Conservation (phyloP, 1,140 invertebrate species). For the Cydia fagiglandana region DNA sequence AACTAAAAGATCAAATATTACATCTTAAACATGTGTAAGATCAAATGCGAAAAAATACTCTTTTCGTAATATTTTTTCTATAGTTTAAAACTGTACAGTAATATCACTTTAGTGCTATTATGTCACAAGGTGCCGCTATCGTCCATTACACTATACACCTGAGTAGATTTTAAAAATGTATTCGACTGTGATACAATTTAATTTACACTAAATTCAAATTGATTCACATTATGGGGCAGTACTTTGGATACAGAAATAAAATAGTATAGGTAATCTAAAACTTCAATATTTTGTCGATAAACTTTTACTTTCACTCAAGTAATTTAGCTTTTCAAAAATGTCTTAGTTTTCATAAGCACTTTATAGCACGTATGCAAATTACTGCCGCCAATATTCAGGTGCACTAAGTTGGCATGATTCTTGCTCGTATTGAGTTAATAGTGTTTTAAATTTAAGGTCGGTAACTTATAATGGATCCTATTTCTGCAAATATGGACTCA, state of each 20-base stretch:
- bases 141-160: background rate
- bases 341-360: background rate
- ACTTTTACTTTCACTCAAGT: no score
- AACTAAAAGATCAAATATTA: background rate
- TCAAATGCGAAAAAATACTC: background rate
- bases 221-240: background rate
- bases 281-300: no score
- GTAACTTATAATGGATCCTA: no score
- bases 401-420: background rate
- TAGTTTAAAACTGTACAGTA: conserved; percentile 2
- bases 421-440: no score
- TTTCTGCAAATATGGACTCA: no score
- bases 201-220: background rate
- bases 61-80: conserved; percentile 6
- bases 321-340: background rate
- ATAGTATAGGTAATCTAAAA: background rate
- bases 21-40: background rate
- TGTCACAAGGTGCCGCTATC: conserved; percentile 22
- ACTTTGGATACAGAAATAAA: background rate
- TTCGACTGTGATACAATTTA: background rate
- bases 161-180: background rate
- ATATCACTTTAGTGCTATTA: conserved; percentile 16
- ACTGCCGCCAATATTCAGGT: background rate
- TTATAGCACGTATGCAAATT: background rate
- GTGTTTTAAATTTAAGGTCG: no score